phyloP scores from a whole-genome alignment of 2,797 vertebrate species.

The Salarias fasciatus region DNA sequence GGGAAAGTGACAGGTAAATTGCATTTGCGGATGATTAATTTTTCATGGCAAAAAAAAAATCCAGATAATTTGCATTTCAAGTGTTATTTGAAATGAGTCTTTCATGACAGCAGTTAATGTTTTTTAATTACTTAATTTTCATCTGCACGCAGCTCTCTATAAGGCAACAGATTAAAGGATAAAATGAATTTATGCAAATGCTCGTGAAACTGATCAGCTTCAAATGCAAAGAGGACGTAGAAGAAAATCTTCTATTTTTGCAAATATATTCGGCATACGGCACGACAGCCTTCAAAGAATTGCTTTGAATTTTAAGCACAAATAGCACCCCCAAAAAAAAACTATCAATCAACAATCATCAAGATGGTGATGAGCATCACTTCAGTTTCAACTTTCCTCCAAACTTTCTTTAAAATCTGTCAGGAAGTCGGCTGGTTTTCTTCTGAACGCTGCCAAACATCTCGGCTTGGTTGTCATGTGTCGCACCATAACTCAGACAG shows the following conservation, averaged over 20 bases:
- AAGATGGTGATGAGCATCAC: no score
- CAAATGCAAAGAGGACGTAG: constrained; percentile 12
- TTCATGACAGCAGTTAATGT: constrained; percentile 45
- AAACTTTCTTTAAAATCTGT: neutral
- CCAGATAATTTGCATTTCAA: constrained; percentile 44
- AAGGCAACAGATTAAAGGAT: constrained; percentile 58
- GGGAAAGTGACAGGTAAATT: constrained; percentile 67
- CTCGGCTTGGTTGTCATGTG: constrained; percentile 38
- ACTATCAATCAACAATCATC: no score
- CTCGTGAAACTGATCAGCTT: constrained; percentile 37
- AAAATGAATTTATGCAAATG: constrained; percentile 38
- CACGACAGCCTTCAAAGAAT: no score
- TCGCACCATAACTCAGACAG: constrained; percentile 41
- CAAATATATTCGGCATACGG: no score
- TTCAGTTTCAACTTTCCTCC: neutral
- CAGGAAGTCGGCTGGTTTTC: constrained; percentile 16
- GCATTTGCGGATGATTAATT: constrained; percentile 56
- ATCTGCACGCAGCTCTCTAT: constrained; percentile 18
- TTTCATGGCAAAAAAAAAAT: constrained; percentile 41
- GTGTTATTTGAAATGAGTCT: constrained; percentile 48
- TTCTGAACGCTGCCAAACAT: constrained; percentile 16
- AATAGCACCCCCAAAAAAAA: no score
- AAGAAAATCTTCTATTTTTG: no score
- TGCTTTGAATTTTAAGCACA: no score
- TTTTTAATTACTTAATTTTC: constrained; percentile 66